Evolutionary conservation across 2,888 invertebrate genomes (phyloP), one percentile per base, ranked within the genome.

Genomic region (Sarcophaga subvicina): DNA sequence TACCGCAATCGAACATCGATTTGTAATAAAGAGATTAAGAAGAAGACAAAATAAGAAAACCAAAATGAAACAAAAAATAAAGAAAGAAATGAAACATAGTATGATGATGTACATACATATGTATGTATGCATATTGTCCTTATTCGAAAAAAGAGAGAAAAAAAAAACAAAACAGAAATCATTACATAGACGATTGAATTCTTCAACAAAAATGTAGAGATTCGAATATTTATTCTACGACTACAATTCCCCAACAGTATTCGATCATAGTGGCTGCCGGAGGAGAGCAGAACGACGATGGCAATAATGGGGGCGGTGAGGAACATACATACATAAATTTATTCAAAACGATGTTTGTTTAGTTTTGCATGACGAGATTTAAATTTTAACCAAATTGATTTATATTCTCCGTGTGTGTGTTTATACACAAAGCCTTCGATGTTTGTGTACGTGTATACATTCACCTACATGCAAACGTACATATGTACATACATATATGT

Each of bases 321-420:
- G 17, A 54, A 54, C 17, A 54, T 17, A 45, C 66, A 73, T 45
- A 72, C 66, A 73, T 45, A 72, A 66, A 73, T 62, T 59, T 73
- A 67, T 80, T 67, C 66, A 67, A 37, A 73, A 60, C 60, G 20
- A 73, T 73, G 67, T 73, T 60, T 80, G 60, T 80, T 67, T 60
- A 67, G 47, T 73, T 73, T 67, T 62, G 60, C 60, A 73, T 80
- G 73, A 67, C 22, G 67, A 73, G 80, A 80, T 80, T 80, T 73
- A 67, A 73, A 72, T 72, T 60, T 67, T 60, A 47, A n/a, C 27
- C 59, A 59, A 72, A 80, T 60, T 80, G 80, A 73, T 80, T 80
- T 80, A 73, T 73, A 67, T 67, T 67, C 72, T 45, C 5, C 70
- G 63, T 20, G 20, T 20, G 20, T 20, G 20, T 20, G 20, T 20